Conservation (phyloP, 2,113 vertebrate genomes). For the Xenopus borealis region DNA sequence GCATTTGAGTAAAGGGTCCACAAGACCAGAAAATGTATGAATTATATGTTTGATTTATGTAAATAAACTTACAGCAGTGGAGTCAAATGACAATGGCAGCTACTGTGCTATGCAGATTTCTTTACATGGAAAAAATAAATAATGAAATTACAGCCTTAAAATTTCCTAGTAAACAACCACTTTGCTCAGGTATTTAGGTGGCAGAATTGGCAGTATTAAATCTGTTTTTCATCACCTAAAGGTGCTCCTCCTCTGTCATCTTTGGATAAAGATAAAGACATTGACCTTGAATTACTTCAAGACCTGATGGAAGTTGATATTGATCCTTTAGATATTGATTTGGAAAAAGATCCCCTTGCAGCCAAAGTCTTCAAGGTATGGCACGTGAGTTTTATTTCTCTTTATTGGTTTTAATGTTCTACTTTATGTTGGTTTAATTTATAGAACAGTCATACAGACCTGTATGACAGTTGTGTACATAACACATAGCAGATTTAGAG, state of each 20-base stretch:
- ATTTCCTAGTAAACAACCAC: constrained; percentile 48
- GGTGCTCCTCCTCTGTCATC: constrained; percentile 92
- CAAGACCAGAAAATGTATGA: no score
- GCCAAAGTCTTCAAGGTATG: constrained; percentile 99
- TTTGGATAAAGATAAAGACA: constrained; percentile 99
- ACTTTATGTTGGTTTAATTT: no score
- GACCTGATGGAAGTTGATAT: constrained; percentile 99
- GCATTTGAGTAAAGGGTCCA: no score
- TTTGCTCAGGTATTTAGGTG: constrained; percentile 45
- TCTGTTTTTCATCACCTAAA: constrained; percentile 69
- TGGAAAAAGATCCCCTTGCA: constrained; percentile 98
- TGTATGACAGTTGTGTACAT: no score
- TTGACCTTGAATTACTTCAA: constrained; percentile 98
- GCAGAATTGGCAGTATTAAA: constrained; percentile 36
- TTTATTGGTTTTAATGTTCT: background rate
- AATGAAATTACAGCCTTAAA: constrained; percentile 44
- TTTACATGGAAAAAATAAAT: no score
- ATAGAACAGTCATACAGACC: no score
- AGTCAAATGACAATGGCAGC: no score
- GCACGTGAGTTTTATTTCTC: constrained; percentile 32
- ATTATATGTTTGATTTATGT: no score
- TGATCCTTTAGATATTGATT: constrained; percentile 99
- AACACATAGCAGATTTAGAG: no score
- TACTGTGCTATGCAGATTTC: no score
- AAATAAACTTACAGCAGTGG: no score